Conservation (phyloP, 37 sponge, comb jelly and placozoan genomes). For the Tethya wilhelma region DNA sequence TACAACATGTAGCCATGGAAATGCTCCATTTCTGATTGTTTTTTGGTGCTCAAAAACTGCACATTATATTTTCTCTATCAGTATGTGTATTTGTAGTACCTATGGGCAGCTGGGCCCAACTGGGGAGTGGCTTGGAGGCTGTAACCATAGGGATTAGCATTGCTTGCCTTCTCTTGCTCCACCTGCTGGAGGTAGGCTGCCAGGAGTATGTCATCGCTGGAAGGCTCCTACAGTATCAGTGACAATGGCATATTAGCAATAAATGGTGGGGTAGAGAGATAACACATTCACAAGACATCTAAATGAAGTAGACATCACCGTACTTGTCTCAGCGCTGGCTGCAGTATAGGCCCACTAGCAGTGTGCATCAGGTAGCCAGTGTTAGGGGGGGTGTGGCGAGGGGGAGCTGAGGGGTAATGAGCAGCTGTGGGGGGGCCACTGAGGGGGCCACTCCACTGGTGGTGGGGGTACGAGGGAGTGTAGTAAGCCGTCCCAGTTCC, state of each 20-base stretch:
- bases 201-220: conserved; percentile 37
- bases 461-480: conserved; percentile 40
- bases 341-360: background rate
- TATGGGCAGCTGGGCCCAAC: background rate
- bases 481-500: background rate
- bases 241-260: no score
- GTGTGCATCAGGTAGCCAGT: conserved; percentile 11
- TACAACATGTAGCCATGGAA: background rate
- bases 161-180: conserved; percentile 43
- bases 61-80: background rate
- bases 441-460: conserved; percentile 24
- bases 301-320: background rate
- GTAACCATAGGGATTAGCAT: background rate
- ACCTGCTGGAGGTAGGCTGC: conserved; percentile 45
- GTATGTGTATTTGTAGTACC: background rate
- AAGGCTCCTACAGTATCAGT: background rate
- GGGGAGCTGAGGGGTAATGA: background rate
- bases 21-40: background rate
- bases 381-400: conserved; percentile 20
- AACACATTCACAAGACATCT: no score
- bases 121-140: background rate
- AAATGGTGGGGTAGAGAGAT: no score
- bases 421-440: background rate
- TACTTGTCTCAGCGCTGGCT: background rate
- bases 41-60: background rate